A percentile compares a stretch with the other conserved stretches of the same genome.
phyloP scores from a whole-genome alignment of 2,797 vertebrate genomes.

The Enteromius argenteus region DNA sequence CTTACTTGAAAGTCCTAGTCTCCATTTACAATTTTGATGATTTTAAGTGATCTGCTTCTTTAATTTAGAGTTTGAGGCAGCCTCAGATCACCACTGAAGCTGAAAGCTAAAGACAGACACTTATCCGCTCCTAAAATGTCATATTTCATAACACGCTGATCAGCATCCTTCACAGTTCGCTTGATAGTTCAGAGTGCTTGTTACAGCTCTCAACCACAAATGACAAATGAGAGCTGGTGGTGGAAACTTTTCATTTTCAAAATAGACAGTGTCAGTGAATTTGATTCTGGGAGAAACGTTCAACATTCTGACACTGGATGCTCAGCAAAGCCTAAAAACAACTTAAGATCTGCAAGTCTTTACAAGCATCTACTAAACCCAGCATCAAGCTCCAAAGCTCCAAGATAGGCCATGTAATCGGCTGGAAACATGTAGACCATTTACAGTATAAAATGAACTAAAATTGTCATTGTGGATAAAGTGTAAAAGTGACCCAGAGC shows the following conservation, averaged over 20 bases:
- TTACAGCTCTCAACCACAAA: background rate
- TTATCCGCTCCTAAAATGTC: slow-evolving; percentile 12
- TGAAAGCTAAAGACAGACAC: slow-evolving; percentile 15
- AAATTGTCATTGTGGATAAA: slow-evolving; percentile 19
- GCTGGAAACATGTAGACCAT: background rate
- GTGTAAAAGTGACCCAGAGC: slow-evolving; percentile 8
- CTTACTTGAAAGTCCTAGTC: background rate
- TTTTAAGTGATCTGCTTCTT: background rate
- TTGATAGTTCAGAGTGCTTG: slow-evolving; percentile 15
- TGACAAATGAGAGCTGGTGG: slow-evolving; percentile 25
- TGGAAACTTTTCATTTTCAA: background rate
- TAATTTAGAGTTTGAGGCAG: slow-evolving; percentile 18
- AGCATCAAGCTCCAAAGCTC: background rate
- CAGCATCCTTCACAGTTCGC: background rate
- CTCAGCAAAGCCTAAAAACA: slow-evolving; percentile 29
- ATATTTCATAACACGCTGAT: slow-evolving; percentile 9
- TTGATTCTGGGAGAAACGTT: background rate
- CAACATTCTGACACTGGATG: slow-evolving; percentile 5
- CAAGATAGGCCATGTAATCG: background rate
- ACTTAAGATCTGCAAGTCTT: slow-evolving; percentile 2
- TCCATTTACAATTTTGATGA: background rate
- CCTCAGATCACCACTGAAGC: slow-evolving; percentile 1
- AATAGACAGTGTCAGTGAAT: slow-evolving; percentile 12
- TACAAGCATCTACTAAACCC: background rate
- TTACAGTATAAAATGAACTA: background rate